Conservation (phyloP, 2,888 invertebrate genomes). For the Blera fallax region DNA sequence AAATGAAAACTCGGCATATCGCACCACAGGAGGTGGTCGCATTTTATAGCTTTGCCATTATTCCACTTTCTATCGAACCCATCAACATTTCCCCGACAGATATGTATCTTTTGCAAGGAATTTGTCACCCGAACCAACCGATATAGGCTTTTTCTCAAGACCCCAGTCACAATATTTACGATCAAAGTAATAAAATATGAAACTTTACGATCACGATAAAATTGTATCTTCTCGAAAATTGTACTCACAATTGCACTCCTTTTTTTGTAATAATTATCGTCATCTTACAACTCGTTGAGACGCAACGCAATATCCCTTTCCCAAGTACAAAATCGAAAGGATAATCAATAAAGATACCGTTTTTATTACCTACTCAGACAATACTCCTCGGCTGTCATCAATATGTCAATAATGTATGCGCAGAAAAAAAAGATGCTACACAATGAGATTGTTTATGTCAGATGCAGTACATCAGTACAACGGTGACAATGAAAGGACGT, state of each 20-base stretch:
- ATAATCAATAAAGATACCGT: conserved; percentile 70
- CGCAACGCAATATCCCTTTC: conserved; percentile 21
- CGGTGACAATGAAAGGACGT: conserved; percentile 10
- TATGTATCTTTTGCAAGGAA: background rate
- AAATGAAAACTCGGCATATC: background rate
- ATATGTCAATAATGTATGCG: conserved; percentile 68
- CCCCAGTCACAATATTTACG: conserved; percentile 65
- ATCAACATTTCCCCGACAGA: background rate
- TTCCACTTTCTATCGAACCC: background rate
- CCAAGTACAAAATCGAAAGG: conserved; percentile 32
- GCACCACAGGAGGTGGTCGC: conserved; percentile 41
- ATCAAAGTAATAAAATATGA: conserved; percentile 50
- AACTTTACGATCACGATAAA: conserved; percentile 69
- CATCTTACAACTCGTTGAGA: conserved; percentile 34
- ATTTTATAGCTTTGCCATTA: conserved; percentile 38
- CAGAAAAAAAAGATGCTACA: conserved; percentile 33
- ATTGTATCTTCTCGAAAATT: conserved; percentile 10
- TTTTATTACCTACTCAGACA: conserved; percentile 68
- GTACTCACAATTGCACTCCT: conserved; percentile 24
- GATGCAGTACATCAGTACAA: conserved; percentile 27
- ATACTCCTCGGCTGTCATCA: conserved; percentile 61
- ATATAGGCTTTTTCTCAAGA: conserved; percentile 4
- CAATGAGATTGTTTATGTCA: conserved; percentile 62
- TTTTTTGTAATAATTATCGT: conserved; percentile 51
- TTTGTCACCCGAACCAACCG: background rate